phyloP scores from a whole-genome alignment of 1,140 invertebrate genomes.

The Helicoverpa zea region DNA sequence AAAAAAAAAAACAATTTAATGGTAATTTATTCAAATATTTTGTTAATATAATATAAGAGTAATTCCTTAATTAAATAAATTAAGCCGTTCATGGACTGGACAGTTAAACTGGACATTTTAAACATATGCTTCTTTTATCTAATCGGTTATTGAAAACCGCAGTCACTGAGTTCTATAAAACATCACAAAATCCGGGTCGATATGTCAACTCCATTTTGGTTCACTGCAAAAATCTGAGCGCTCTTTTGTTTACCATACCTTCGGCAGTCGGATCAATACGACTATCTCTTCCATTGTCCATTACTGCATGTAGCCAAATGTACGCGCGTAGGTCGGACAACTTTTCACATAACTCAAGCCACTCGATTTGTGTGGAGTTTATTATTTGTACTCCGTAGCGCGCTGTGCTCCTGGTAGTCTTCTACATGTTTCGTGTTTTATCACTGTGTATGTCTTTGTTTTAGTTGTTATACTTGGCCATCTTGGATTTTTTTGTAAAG shows the following conservation, averaged over 20 bases:
- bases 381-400: constrained; percentile 78
- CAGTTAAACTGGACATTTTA: too few relatives aligned
- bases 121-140: too few relatives aligned
- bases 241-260: constrained; percentile 16
- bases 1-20: too few relatives aligned
- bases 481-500: background rate
- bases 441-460: constrained; percentile 70
- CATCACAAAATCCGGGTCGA: too few relatives aligned
- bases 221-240: background rate
- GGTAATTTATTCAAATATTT: too few relatives aligned
- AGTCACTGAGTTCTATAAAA: too few relatives aligned
- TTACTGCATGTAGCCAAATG: constrained; percentile 59
- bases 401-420: constrained; percentile 51
- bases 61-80: too few relatives aligned
- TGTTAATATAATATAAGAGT: too few relatives aligned
- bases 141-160: too few relatives aligned
- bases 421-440: constrained; percentile 76
- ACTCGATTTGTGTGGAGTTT: constrained; percentile 82
- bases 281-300: constrained; percentile 54
- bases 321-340: constrained; percentile 70
- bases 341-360: constrained; percentile 83
- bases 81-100: too few relatives aligned
- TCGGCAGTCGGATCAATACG: background rate
- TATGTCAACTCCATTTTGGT: too few relatives aligned
- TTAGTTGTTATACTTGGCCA: constrained; percentile 43